phyloP scores from a whole-genome alignment of 2,888 invertebrate species.

The Azorinus chamasolen region DNA sequence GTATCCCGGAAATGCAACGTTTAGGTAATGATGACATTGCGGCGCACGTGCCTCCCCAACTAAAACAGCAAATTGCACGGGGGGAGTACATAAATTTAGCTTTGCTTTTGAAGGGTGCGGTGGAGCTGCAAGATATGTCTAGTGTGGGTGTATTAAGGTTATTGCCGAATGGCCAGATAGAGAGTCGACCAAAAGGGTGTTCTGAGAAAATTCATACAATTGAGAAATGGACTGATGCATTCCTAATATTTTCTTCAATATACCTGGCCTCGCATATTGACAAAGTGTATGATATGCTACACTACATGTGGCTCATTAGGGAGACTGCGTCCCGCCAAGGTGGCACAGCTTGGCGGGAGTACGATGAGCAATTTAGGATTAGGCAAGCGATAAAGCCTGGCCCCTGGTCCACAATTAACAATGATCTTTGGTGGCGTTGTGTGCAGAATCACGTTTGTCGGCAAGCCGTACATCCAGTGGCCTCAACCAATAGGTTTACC shows the following conservation, averaged over 20 bases:
- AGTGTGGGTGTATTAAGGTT: conserved; percentile 13
- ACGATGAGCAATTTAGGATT: conserved; percentile 45
- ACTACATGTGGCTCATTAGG: conserved; percentile 40
- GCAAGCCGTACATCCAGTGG: too few relatives aligned
- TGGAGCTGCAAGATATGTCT: background rate
- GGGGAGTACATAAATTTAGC: conserved; percentile 43
- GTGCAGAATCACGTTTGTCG: too few relatives aligned
- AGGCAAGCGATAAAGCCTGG: conserved; percentile 16
- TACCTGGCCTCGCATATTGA: conserved; percentile 15
- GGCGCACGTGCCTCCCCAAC: conserved; percentile 22
- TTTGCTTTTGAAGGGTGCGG: conserved; percentile 24
- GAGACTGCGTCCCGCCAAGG: conserved; percentile 30
- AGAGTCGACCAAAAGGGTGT: conserved; percentile 19
- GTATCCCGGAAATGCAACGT: too few relatives aligned
- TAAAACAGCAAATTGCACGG: conserved; percentile 20
- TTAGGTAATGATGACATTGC: conserved; percentile 15
- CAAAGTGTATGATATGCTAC: conserved; percentile 31
- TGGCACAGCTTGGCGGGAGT: conserved; percentile 34
- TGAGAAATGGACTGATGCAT: conserved; percentile 48
- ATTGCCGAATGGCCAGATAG: conserved; percentile 10
- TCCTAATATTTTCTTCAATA: conserved; percentile 31
- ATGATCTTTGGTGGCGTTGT: conserved; percentile 46
- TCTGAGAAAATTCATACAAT: conserved; percentile 33
- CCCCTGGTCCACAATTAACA: conserved; percentile 37
- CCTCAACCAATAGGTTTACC: too few relatives aligned